These are phyloP conservation scores for Teinopalpus imperialis DNA, from an alignment of 2,888 invertebrate genomes.

Conservation along the genomic window DNA sequence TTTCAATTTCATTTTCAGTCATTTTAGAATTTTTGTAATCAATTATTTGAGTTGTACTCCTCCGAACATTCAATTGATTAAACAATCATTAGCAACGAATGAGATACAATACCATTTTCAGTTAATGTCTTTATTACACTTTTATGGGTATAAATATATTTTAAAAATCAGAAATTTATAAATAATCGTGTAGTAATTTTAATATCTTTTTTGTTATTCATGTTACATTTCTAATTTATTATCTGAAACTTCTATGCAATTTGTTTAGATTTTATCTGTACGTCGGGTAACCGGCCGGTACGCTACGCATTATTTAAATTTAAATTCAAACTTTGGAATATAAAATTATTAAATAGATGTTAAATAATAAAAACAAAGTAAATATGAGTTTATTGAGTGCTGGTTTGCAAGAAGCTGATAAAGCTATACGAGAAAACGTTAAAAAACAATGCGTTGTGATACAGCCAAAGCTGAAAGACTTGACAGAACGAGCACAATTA, in stretches of 20 bases:
- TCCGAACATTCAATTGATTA: conserved; percentile 31
- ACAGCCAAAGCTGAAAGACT: conserved; percentile 52
- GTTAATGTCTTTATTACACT: too few relatives aligned
- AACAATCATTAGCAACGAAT: conserved; percentile 36
- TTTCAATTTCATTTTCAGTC: conserved; percentile 73
- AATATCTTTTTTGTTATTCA: too few relatives aligned
- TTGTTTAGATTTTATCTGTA: background rate
- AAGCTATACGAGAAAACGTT: conserved; percentile 52
- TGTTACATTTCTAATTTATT: too few relatives aligned
- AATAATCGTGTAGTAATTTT: too few relatives aligned
- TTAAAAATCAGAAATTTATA: too few relatives aligned
- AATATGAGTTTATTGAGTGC: conserved; percentile 69
- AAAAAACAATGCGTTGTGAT: conserved; percentile 58
- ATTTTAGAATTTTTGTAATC: conserved; percentile 44
- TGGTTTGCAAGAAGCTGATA: conserved; percentile 60
- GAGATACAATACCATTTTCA: too few relatives aligned
- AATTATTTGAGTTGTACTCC: too few relatives aligned
- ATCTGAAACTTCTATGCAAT: too few relatives aligned
- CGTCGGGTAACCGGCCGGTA: too few relatives aligned
- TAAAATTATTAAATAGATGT: background rate
- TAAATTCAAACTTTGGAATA: conserved; percentile 17
- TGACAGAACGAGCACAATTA: conserved; percentile 61
- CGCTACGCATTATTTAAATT: background rate
- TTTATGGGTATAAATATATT: too few relatives aligned
- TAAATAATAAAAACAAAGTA: conserved; percentile 1